These are phyloP conservation scores for Gallinago nigripennis DNA, from an alignment of 2,797 vertebrate species.

Conservation along the genomic window DNA sequence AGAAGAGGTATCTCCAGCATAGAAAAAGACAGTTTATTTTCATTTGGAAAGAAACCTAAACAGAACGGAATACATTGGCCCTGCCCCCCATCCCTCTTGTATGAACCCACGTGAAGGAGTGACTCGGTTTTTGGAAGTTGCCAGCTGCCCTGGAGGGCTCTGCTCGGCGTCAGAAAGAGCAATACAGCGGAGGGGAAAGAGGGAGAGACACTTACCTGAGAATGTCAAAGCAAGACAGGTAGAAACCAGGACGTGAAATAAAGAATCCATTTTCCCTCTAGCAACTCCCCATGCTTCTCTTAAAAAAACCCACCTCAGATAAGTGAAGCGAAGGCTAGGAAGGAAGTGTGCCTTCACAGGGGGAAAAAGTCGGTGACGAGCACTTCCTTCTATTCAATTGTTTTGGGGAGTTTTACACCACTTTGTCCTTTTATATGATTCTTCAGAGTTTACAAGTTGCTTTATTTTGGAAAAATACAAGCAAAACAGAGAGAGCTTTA, in stretches of 20 bases:
- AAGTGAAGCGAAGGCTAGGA: constrained; percentile 82
- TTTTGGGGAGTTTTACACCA: constrained; percentile 81
- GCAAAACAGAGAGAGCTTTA: constrained; percentile 25
- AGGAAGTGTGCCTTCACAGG: constrained; percentile 88
- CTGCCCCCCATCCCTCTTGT: constrained; percentile 38
- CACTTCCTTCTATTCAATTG: constrained; percentile 94
- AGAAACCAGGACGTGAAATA: constrained; percentile 76
- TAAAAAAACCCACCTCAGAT: constrained; percentile 78
- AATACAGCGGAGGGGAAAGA: neutral
- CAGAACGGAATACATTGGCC: constrained; percentile 24
- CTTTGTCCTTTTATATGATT: constrained; percentile 77
- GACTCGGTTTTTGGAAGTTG: neutral
- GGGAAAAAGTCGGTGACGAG: constrained; percentile 86
- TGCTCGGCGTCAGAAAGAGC: neutral
- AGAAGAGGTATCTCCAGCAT: neutral
- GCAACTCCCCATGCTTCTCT: constrained; percentile 76
- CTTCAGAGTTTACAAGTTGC: constrained; percentile 74
- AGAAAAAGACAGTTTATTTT: constrained; percentile 54
- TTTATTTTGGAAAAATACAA: constrained; percentile 64
- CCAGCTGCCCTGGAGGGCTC: neutral
- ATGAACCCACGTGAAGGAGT: constrained; percentile 29
- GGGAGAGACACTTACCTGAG: constrained; percentile 82
- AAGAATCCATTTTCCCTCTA: constrained; percentile 86
- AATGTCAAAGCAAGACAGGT: constrained; percentile 75
- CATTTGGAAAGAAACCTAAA: constrained; percentile 63